Evolutionary conservation across 2,888 invertebrate genomes (phyloP).

Genomic region (Myopa testacea): DNA sequence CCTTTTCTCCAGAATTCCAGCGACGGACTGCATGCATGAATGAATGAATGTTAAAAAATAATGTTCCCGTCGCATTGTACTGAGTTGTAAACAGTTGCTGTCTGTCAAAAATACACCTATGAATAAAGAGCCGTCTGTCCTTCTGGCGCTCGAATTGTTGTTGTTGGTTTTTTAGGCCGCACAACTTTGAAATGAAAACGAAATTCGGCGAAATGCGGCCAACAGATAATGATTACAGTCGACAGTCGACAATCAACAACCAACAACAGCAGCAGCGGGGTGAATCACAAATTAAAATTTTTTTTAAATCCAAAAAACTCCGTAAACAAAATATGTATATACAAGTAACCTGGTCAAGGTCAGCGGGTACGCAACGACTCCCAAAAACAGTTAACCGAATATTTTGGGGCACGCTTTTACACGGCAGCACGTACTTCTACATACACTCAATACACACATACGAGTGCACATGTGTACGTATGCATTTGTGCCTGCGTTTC

Average conservation of each 20-base stretch:
- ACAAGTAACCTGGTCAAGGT: conserved; percentile 32
- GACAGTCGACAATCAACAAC: conserved; percentile 21
- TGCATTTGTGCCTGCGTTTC: not conserved
- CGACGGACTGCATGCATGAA: not conserved
- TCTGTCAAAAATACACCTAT: not conserved
- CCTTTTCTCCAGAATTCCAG: not conserved
- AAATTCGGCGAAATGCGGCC: conserved; percentile 15
- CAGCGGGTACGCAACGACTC: conserved; percentile 12
- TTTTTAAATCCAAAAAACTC: not conserved
- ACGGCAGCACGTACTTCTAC: not conserved
- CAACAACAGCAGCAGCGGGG: not conserved
- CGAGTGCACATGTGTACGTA: not conserved
- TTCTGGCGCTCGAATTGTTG: not conserved
- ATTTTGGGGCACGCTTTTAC: not conserved
- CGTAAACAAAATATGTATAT: not conserved
- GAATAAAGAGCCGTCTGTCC: not conserved
- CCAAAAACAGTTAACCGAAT: conserved; percentile 2
- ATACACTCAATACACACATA: too few species aligned
- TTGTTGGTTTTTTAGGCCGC: not conserved
- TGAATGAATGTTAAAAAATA: not conserved
- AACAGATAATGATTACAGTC: not conserved
- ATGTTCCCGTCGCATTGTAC: too few species aligned
- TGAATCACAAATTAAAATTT: not conserved
- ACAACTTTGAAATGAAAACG: not conserved
- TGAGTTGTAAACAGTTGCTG: not conserved